Percentiles rank a stretch among this genome's conserved stretches.
Evolutionary conservation across 2,888 invertebrate species (phyloP).

Genomic region (Drosophila austrosaltans): DNA sequence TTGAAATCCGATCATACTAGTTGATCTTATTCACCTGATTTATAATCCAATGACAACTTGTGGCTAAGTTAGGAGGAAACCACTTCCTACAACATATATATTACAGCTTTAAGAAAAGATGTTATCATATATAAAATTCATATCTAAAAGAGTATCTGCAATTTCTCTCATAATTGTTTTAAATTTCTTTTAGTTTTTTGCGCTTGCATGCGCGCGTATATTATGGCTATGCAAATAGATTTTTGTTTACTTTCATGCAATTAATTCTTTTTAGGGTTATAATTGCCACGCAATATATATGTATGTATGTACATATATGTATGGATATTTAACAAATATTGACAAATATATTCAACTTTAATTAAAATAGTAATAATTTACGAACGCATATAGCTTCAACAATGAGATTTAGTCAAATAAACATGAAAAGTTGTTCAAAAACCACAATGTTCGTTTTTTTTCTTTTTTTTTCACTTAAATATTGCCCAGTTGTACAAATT

Average conservation of each 20-base stretch:
- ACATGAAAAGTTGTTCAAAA: conserved; percentile 18
- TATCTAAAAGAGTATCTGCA: no score
- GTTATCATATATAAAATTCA: no score
- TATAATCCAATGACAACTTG: no score
- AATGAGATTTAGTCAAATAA: conserved; percentile 6
- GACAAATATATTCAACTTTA: conserved; percentile 61
- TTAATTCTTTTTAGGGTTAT: conserved; percentile 47
- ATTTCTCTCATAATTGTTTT: no score
- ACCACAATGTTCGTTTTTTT: background rate
- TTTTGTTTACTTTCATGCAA: conserved; percentile 46
- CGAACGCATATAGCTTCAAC: conserved; percentile 5
- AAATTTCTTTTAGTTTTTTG: conserved; percentile 12
- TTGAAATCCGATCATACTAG: no score
- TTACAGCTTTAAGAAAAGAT: no score
- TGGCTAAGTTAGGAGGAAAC: no score
- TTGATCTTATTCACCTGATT: no score
- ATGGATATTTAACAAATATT: conserved; percentile 51
- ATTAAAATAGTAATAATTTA: conserved; percentile 55
- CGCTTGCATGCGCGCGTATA: conserved; percentile 17
- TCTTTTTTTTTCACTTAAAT: background rate
- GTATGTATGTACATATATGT: background rate
- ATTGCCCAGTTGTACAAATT: no score
- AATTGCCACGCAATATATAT: conserved; percentile 30
- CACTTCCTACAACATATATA: no score
- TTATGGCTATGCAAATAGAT: conserved; percentile 43